Evolutionary conservation across 2,797 vertebrate species (phyloP), one percentile per base, ranked within the genome.

Genomic region (Melopsittacus undulatus): DNA sequence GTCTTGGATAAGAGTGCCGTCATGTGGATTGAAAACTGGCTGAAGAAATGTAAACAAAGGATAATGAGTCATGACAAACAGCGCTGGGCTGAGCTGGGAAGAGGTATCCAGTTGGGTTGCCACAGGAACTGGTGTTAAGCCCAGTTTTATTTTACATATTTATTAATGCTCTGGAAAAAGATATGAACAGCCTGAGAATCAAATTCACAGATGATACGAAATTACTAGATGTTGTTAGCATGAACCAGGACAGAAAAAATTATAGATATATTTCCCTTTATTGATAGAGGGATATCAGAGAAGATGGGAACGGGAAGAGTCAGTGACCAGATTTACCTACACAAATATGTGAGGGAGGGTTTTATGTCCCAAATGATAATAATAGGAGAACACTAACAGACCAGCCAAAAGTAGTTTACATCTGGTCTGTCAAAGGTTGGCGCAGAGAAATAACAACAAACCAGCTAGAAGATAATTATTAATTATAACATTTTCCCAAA

Each of bases 151-250:
- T 95, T 94, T 87, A 90, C 21, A 43, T 82, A 70, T 91, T 94
- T 94, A 69, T 90, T 90, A 95, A 90, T 72, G 61, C 64, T 82
- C 83, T 87, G 83, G 72, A 92, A 94, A 96, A 95, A 77, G 56
- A 84, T 45, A 72, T 27, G 51, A 94, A 54, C n/a, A 72, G 87
- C 52, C 88, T 68, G 81, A 93, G 72, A 93, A 80, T 75, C 79
- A 93, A 92, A 84, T 77, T 94, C 2, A 68, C 38, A 68, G 61
- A 77, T 80, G 70, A 69, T 74, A 57, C 27, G 86, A 66, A 78
- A 83, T 90, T 81, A 78, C 38, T 90, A 51, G 63, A 45, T 74
- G 24, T 7, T 64, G 59, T 70, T 54, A 64, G 77, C 34, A 78
- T 38, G 57, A 83, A 27, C 68, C 30, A 77, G 8, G n/a, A 38